Evolutionary conservation across 2,113 vertebrate genomes (phyloP).

Genomic region (Serinus canaria): DNA sequence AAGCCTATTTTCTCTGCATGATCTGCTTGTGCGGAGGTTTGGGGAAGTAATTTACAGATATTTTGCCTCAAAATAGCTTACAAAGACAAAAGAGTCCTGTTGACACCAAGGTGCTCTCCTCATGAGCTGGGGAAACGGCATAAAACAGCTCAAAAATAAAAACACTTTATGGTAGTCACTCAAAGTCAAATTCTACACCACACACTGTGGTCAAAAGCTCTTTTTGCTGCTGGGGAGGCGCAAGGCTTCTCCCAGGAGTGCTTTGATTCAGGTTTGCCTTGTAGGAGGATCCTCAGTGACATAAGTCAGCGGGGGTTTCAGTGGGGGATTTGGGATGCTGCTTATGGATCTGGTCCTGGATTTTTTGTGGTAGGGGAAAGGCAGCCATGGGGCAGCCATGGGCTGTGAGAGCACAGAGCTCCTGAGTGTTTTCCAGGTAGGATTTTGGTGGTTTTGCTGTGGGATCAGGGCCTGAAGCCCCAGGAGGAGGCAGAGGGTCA

Average conservation of each 20-base stretch:
- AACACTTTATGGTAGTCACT: constrained; percentile 57
- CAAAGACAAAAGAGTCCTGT: constrained; percentile 78
- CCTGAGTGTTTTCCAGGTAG: fast-evolving
- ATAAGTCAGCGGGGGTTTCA: background rate
- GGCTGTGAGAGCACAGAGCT: background rate
- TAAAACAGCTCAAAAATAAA: constrained; percentile 74
- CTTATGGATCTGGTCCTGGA: background rate
- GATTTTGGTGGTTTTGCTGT: background rate
- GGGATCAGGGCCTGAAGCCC: background rate
- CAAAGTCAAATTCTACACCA: constrained; percentile 65
- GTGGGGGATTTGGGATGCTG: background rate
- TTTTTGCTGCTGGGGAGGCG: background rate
- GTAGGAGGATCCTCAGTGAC: background rate
- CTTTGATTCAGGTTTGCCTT: background rate
- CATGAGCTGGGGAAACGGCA: constrained; percentile 48
- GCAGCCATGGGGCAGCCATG: background rate
- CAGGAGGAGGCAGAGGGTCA: fast-evolving
- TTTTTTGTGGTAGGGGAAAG: fast-evolving
- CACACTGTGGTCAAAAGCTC: background rate
- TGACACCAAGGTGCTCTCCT: constrained; percentile 72
- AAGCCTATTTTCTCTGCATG: constrained; percentile 83
- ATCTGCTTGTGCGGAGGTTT: constrained; percentile 75
- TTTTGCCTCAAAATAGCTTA: constrained; percentile 79
- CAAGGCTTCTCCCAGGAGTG: background rate
- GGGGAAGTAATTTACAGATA: constrained; percentile 80